Base-by-base conservation (phyloP, 2,113 vertebrate species). In the Poecilia latipinna region DNA sequence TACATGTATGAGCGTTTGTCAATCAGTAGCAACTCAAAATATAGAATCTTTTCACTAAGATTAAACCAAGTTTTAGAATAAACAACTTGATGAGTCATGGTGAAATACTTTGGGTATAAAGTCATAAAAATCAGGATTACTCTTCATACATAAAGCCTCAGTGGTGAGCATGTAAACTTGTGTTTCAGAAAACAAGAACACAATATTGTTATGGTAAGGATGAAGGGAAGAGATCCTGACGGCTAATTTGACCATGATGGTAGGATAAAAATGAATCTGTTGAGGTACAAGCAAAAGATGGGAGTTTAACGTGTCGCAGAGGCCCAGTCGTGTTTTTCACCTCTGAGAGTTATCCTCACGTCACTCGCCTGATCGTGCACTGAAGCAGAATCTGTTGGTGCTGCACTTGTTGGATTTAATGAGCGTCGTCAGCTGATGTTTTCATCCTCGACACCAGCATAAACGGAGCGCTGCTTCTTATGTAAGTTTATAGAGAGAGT, bases 371-470 rank as follows among this genome's bases (percentile, higher is more conserved):
- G 62, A 37, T 35, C 39, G 15, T 60, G 11, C 63, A 33, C 48
- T 42, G 31, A 68, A 78, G 37, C 44, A 67, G 13, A 61, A 35
- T 66, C 35, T 72, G 51, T 74, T 8, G 26, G n/a, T 54, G 26
- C 57, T 54, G 65, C 19, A n/a, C 13, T 39, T 74, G 57, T 32
- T 65, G 17, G 19, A 31, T 67, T 68, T 67, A 3, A 28, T 48
- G 61, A 54, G 24, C 35, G 67, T 8, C 13, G 22, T 42, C 12
- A 42, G 68, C 60, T 44, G 28, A 75, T 8, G 8, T 32, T 65
- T 54, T 78, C 65, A 61, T 65, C 62, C 48, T 62, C 51, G 75
- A 68, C 71, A 65, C 61, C 74, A 69, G 3, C 26, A 62, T 15
- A 19, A 33, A 19, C 17, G 22, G 1, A 32, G 61, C 31, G 22